Evolutionary conservation across 92 coral and sea anemone genomes (phyloP), one percentile per base, ranked within the genome.

Genomic region (Phenganax subtilis): DNA sequence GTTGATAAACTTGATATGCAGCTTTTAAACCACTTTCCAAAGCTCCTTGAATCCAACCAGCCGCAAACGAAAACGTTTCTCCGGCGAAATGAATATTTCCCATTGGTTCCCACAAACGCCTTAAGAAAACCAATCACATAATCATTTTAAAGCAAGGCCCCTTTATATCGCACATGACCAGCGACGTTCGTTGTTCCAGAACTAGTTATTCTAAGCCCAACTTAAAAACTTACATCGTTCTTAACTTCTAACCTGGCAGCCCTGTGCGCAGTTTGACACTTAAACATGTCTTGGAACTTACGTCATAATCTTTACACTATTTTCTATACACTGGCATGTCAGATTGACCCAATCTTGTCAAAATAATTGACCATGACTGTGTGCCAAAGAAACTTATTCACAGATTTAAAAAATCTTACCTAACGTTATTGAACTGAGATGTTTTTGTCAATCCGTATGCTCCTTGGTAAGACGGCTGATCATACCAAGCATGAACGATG

Each of bases 41-140:
- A 71, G 86, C 86, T 28, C 86, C 86, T 77, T 83, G 86, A 75
- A 83, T 83, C 86, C 86, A 83, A n/a, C 84, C 86, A 29, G 75
- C 28, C 52, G 84, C 65, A 54, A 76, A 76, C 47, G 87, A 84
- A 27, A 84, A 12, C 58, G 72, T 80, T 12, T 84, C 87, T 59
- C 84, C 84, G 29, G 73, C 87, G 65, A 76, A 76, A 71, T 59
- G 79, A 7, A 84, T 70, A 37, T 81, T 81, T 51, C 64, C 72
- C 85, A 81, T 68, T 11, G 85, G 85, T 3, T 72, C 52, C 71
- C 75, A 30, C 27, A 83, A 64, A 20, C 12, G 72, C 82, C 53
- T 52, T 72, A 55, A 69, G 25, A 15, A 52, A 69, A 51, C 25
- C 25, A 20, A 20, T 20, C 25, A 30, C 9, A 69, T 31, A 7